phyloP scores from a whole-genome alignment of 2,888 invertebrate species.

The Thysanoteuthis rhombus region DNA sequence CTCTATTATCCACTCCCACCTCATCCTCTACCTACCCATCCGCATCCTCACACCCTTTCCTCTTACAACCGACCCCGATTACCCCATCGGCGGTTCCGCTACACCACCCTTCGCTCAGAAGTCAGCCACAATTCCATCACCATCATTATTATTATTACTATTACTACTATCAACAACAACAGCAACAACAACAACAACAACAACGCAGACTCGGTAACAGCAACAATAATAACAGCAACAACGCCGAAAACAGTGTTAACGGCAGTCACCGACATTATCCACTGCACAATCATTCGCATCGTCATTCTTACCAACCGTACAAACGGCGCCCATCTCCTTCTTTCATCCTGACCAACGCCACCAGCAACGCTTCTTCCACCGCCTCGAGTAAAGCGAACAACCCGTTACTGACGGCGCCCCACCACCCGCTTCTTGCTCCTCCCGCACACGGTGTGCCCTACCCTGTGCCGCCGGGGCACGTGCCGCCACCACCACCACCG shows the following conservation, averaged over 20 bases:
- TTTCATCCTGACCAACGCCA: background rate
- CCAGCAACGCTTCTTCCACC: background rate
- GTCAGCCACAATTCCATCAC: background rate
- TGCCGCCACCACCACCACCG: background rate
- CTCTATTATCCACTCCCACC: background rate
- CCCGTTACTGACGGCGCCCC: background rate
- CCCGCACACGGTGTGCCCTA: background rate
- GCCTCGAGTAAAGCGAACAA: background rate
- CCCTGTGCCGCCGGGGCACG: background rate
- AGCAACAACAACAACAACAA: background rate
- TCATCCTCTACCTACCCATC: background rate
- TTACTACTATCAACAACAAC: conserved; percentile 12
- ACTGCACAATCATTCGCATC: background rate
- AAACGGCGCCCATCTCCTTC: background rate
- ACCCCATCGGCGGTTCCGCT: background rate
- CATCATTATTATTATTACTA: background rate
- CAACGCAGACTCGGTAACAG: background rate
- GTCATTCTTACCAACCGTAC: background rate
- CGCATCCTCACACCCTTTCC: background rate
- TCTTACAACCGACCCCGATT: background rate
- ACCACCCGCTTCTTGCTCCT: background rate
- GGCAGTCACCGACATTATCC: background rate
- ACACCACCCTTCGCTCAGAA: background rate
- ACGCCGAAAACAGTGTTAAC: background rate
- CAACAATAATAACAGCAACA: background rate